These are phyloP conservation scores for Karalla daura DNA, from an alignment of 2,797 vertebrate genomes.

Conservation along the genomic window DNA sequence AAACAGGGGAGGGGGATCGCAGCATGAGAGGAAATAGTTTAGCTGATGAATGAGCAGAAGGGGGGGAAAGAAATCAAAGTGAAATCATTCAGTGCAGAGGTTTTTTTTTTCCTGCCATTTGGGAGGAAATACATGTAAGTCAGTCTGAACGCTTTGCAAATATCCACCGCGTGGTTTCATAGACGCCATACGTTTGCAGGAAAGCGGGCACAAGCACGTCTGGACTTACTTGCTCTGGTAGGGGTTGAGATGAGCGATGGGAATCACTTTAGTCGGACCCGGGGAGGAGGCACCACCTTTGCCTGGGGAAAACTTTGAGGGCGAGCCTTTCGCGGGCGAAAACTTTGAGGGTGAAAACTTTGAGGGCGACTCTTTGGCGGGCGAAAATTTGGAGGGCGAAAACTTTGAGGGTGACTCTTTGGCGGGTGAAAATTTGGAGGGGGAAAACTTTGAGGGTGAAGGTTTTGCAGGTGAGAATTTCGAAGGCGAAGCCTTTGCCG, in stretches of 20 bases:
- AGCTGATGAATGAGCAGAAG: slow-evolving; percentile 39
- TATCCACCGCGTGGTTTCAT: neutral
- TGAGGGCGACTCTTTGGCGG: slow-evolving; percentile 1
- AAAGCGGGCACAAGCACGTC: neutral
- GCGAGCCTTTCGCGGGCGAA: slow-evolving; percentile 13
- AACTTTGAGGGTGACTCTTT: slow-evolving; percentile 5
- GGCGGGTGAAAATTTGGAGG: slow-evolving; percentile 29
- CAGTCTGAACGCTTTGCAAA: neutral
- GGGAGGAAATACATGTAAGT: neutral
- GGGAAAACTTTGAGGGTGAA: slow-evolving; percentile 63
- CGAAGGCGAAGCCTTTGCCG: neutral
- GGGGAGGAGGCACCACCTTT: slow-evolving; percentile 76
- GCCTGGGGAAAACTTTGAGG: slow-evolving; percentile 19
- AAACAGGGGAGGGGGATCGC: slow-evolving; percentile 32
- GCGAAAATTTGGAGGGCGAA: slow-evolving; percentile 13
- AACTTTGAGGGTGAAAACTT: slow-evolving; percentile 32
- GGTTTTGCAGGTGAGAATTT: slow-evolving; percentile 52
- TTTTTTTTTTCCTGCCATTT: slow-evolving; percentile 18
- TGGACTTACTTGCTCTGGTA: slow-evolving; percentile 94
- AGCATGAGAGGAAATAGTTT: slow-evolving; percentile 42
- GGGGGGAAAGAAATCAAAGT: neutral
- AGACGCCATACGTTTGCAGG: neutral
- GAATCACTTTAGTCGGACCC: slow-evolving; percentile 85
- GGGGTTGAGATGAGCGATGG: slow-evolving; percentile 91
- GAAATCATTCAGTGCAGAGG: slow-evolving; percentile 1